Conservation (phyloP, 2,113 vertebrate species). For the Hippocampus abdominalis region DNA sequence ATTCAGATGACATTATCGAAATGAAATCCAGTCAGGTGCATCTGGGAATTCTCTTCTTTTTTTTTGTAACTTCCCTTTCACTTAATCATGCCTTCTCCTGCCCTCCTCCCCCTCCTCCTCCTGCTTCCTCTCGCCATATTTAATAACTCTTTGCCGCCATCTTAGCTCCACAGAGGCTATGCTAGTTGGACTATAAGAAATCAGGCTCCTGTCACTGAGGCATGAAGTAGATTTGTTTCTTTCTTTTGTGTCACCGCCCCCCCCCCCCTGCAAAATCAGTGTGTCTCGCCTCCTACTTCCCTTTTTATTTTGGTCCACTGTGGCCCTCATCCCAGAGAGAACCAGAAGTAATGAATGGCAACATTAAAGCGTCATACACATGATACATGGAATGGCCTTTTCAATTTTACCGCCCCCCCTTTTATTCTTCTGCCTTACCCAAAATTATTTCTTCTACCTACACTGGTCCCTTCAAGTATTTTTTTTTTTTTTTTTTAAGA, state of each 20-base stretch:
- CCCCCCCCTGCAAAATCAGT: slow-evolving; percentile 9
- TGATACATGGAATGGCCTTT: slow-evolving; percentile 77
- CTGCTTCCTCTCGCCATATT: slow-evolving; percentile 62
- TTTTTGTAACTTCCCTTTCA: slow-evolving; percentile 59
- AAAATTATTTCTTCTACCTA: slow-evolving; percentile 16
- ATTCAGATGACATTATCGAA: slow-evolving; percentile 59
- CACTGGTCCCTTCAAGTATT: slow-evolving; percentile 43
- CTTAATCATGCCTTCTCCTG: slow-evolving; percentile 65
- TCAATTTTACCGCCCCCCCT: slow-evolving; percentile 41
- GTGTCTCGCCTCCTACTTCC: slow-evolving; percentile 3
- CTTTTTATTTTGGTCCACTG: slow-evolving; percentile 24
- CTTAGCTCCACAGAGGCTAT: slow-evolving; percentile 59
- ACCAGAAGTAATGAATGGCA: slow-evolving; percentile 72
- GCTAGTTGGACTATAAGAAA: slow-evolving; percentile 59
- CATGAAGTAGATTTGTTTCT: slow-evolving; percentile 39
- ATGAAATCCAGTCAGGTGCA: slow-evolving; percentile 65
- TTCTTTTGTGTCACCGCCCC: slow-evolving; percentile 20
- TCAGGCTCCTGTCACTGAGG: slow-evolving; percentile 61
- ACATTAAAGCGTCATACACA: slow-evolving; percentile 73
- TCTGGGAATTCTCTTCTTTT: slow-evolving; percentile 62
- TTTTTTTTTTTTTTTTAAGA: slow-evolving; percentile 57
- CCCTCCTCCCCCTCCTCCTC: slow-evolving; percentile 44
- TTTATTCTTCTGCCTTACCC: slow-evolving; percentile 13
- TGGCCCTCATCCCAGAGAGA: slow-evolving; percentile 43
- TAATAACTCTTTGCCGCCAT: slow-evolving; percentile 67